Evolutionary conservation across 2,113 vertebrate species (phyloP).

Genomic region (Neotoma lepida): DNA sequence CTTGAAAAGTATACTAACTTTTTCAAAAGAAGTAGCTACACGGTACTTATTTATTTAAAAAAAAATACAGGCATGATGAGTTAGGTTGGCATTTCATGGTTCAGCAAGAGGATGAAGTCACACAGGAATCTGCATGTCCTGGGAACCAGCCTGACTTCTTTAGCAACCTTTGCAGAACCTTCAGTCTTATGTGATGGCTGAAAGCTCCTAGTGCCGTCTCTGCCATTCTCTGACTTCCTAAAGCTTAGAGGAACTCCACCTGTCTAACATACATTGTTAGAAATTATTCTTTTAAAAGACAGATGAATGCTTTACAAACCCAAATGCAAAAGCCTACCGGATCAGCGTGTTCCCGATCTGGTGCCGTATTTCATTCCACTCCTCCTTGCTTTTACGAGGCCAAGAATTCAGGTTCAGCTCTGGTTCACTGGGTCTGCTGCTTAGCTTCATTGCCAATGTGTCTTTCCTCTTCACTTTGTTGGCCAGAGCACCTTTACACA

Average conservation of each 20-base stretch:
- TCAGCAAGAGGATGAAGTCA: conserved; percentile 29
- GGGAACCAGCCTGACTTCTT: conserved; percentile 23
- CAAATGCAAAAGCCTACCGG: conserved; percentile 84
- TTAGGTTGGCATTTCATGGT: conserved; percentile 2
- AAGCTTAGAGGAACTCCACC: conserved; percentile 16
- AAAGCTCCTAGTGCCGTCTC: not conserved
- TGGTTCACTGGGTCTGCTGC: conserved; percentile 81
- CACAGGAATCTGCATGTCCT: not conserved
- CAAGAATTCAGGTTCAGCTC: conserved; percentile 88
- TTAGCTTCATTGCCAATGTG: conserved; percentile 96
- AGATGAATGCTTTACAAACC: conserved; percentile 2
- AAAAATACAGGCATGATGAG: not conserved
- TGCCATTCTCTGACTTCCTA: conserved; percentile 17
- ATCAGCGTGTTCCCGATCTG: conserved; percentile 96
- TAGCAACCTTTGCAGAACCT: conserved; percentile 6
- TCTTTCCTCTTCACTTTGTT: conserved; percentile 97
- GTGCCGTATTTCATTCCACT: conserved; percentile 96
- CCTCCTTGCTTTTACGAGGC: conserved; percentile 96
- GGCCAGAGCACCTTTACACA: conserved; percentile 90
- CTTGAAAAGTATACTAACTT: conserved; percentile 39
- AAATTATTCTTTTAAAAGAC: not conserved
- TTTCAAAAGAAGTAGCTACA: conserved; percentile 36
- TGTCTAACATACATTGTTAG: not conserved
- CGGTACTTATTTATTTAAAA: not conserved
- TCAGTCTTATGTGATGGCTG: not conserved